A percentile compares a stretch with the other conserved stretches of the same genome.
These are phyloP conservation scores for Typhlichthys subterraneus DNA, from an alignment of 2,797 vertebrate genomes.

Conservation along the genomic window DNA sequence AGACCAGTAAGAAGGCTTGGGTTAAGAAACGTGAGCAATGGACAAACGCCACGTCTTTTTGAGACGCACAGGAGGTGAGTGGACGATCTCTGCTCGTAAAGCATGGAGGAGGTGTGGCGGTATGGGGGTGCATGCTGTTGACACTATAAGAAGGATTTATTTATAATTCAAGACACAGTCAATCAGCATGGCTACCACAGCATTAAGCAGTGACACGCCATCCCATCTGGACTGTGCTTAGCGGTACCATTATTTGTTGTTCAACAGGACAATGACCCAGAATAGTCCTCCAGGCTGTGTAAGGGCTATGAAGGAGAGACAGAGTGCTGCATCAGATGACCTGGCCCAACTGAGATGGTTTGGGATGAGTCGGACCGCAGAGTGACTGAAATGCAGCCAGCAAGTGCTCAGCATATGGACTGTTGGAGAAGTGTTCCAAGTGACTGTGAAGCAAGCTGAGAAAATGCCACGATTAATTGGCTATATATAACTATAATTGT, in stretches of 20 bases:
- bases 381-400: too few species aligned
- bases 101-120: neutral
- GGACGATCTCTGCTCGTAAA: neutral
- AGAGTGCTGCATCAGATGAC: too few species aligned
- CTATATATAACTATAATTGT: too few species aligned
- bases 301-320: too few species aligned
- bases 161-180: neutral
- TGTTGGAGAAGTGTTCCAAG: too few species aligned
- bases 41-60: neutral
- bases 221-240: neutral
- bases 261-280: too few species aligned
- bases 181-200: conserved; percentile 15
- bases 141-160: neutral
- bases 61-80: neutral
- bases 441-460: too few species aligned
- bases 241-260: neutral
- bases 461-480: too few species aligned
- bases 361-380: too few species aligned
- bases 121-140: neutral
- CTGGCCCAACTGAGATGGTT: too few species aligned
- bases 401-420: too few species aligned
- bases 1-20: neutral
- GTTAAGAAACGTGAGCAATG: neutral
- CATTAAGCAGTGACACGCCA: neutral
- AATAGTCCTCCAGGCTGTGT: too few species aligned